Conservation (phyloP, 1,140 invertebrate genomes). For the Bicyclus anynana region DNA sequence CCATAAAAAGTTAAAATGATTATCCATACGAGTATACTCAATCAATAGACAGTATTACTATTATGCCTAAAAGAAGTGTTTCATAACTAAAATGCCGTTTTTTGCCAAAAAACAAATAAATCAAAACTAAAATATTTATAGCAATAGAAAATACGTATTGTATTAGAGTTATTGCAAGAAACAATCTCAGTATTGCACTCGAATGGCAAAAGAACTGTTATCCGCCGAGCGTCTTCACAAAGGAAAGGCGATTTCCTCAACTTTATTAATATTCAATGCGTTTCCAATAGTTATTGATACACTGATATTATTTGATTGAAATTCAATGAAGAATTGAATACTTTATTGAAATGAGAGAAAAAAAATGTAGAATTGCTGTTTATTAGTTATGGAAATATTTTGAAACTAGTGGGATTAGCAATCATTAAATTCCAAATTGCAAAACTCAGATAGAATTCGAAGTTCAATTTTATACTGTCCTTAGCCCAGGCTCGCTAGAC, state of each 20-base stretch:
- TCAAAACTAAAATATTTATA: no score
- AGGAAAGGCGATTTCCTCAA: conserved; percentile 4
- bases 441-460: no score
- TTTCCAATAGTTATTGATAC: conserved; percentile 1
- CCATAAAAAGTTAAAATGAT: no score
- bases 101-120: no score
- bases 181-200: background rate
- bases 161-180: background rate
- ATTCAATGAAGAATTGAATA: background rate
- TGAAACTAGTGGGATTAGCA: no score
- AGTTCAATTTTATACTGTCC: no score
- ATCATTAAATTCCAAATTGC: no score
- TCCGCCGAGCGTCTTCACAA: background rate
- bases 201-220: background rate
- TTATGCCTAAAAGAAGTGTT: no score
- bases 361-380: background rate
- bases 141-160: background rate
- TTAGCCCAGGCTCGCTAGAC: no score
- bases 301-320: background rate
- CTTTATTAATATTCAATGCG: conserved; percentile 14
- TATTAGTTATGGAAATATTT: background rate
- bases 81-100: no score
- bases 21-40: no score
- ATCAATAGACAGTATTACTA: no score
- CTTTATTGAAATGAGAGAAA: background rate